Conservation (phyloP, 2,113 vertebrate species). For the Dasyprocta punctata region DNA sequence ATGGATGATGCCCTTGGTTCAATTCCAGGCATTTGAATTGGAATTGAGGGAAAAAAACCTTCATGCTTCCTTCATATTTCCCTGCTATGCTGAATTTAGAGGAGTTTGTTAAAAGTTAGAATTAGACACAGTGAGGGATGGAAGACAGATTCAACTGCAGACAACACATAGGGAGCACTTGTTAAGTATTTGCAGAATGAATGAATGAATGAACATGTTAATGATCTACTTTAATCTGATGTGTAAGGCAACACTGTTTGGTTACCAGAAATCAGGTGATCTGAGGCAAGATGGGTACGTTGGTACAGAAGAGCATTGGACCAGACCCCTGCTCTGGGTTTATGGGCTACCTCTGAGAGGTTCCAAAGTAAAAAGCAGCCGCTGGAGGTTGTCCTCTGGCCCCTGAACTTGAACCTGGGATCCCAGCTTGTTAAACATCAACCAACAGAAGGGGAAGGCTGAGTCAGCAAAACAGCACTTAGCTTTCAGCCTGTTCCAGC, state of each 20-base stretch:
- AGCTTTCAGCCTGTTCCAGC: constrained; percentile 78
- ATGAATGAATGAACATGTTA: background rate
- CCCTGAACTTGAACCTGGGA: constrained; percentile 70
- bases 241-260: background rate
- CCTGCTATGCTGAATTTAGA: background rate
- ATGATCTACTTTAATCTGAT: background rate
- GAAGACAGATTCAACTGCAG: background rate
- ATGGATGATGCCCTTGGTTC: no score
- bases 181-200: background rate
- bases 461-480: constrained; percentile 82
- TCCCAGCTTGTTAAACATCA: constrained; percentile 73
- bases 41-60: background rate
- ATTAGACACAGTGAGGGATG: background rate
- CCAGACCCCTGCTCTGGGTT: background rate
- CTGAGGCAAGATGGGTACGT: background rate
- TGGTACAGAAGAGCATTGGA: background rate
- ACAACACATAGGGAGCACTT: background rate
- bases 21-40: background rate
- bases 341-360: background rate
- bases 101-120: background rate
- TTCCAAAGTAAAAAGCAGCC: background rate
- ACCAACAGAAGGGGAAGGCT: constrained; percentile 54
- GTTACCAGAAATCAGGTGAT: background rate
- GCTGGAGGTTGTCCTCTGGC: background rate
- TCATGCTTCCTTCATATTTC: background rate